These are phyloP conservation scores for Poeciliopsis gracilis DNA, from an alignment of 2,797 vertebrate species.

Conservation along the genomic window DNA sequence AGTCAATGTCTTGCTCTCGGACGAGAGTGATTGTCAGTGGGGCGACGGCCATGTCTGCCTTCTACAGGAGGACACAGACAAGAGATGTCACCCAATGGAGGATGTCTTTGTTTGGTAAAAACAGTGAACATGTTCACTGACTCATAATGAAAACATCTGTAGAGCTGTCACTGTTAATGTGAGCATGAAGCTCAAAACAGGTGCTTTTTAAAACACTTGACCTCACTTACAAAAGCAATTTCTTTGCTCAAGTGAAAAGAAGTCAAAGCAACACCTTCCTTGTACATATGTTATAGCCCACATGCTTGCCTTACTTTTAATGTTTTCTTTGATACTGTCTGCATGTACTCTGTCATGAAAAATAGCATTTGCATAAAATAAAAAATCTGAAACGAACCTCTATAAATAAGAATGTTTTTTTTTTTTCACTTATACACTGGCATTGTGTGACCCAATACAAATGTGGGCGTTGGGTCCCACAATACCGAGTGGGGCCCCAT, in stretches of 20 bases:
- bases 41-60: slow-evolving; percentile 94
- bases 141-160: background rate
- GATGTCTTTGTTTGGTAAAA: background rate
- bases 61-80: slow-evolving; percentile 73
- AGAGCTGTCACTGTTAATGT: background rate
- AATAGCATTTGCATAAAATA: background rate
- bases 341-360: background rate
- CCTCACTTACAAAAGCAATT: background rate
- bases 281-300: background rate
- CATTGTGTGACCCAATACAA: background rate
- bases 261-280: background rate
- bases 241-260: background rate
- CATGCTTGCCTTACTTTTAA: background rate
- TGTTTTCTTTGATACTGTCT: background rate
- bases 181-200: slow-evolving; percentile 2
- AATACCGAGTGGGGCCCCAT: background rate
- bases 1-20: slow-evolving; percentile 97
- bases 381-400: background rate
- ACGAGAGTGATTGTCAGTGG: slow-evolving; percentile 97
- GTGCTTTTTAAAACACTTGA: background rate
- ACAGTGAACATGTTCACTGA: background rate
- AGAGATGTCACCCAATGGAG: background rate
- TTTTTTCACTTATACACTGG: background rate
- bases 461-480: background rate
- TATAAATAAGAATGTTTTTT: background rate